A percentile compares a stretch with the other conserved stretches of the same genome.
phyloP scores from a whole-genome alignment of 2,113 vertebrate species.

The Centropristis striata region DNA sequence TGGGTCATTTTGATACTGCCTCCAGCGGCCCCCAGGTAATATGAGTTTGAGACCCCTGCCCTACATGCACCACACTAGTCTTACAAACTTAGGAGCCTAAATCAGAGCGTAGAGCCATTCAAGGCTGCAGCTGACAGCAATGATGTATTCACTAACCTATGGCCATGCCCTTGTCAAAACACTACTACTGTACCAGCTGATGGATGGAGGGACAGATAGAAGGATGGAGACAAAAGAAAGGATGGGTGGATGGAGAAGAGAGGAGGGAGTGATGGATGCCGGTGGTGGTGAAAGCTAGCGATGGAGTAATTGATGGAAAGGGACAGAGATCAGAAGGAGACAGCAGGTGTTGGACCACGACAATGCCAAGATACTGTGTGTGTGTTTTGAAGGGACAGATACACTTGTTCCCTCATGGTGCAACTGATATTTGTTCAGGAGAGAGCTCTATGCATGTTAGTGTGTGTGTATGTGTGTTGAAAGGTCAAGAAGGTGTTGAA shows the following conservation, averaged over 20 bases:
- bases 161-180: conserved; percentile 80
- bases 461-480: conserved; percentile 5
- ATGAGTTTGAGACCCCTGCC: too few species aligned
- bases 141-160: conserved; percentile 58
- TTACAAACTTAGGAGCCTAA: conserved; percentile 2
- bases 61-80: too few species aligned
- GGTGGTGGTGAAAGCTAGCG: conserved; percentile 35
- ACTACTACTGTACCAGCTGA: conserved; percentile 57
- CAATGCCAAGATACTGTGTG: background rate
- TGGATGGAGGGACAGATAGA: conserved; percentile 58
- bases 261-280: conserved; percentile 68
- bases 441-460: background rate
- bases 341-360: conserved; percentile 35
- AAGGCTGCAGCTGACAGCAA: conserved; percentile 31
- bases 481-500: conserved; percentile 39
- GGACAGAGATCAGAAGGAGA: conserved; percentile 46
- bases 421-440: conserved; percentile 1
- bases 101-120: conserved; percentile 3
- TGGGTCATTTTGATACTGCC: too few species aligned
- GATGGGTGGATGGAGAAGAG: conserved; percentile 30
- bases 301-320: conserved; percentile 66
- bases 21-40: too few species aligned
- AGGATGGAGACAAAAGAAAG: conserved; percentile 58
- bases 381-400: background rate
- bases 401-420: background rate